Conservation (phyloP, 2,797 vertebrate species). For the Coregonus sp. region DNA sequence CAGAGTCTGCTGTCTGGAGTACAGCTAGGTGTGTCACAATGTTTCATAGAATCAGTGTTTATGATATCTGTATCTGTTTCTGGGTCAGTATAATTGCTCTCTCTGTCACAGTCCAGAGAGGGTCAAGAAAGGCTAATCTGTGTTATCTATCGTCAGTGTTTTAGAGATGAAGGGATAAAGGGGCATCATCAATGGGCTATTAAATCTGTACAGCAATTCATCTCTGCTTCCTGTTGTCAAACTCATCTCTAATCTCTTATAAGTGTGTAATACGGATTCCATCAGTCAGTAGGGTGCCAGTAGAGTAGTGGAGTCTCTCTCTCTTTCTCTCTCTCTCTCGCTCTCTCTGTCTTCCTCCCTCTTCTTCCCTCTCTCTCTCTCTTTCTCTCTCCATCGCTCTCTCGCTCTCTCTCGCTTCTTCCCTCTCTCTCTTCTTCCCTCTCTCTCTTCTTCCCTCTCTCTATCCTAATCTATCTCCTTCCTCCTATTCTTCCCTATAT, state of each 20-base stretch:
- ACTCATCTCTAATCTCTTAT: conserved; percentile 16
- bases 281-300: not conserved
- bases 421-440: no score
- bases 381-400: no score
- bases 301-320: conserved; percentile 3
- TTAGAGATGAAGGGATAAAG: no score
- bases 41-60: conserved; percentile 31
- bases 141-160: no score
- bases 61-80: conserved; percentile 4
- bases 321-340: conserved; percentile 24
- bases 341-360: not conserved
- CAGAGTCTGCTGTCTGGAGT: conserved; percentile 22
- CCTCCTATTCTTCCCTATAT: no score
- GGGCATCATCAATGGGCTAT: conserved; percentile 24
- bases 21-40: conserved; percentile 13
- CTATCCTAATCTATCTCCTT: no score
- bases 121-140: no score
- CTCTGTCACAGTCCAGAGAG: no score
- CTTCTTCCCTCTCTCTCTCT: no score
- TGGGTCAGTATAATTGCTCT: no score
- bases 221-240: conserved; percentile 23
- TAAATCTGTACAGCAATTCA: conserved; percentile 28
- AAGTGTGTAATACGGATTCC: conserved; percentile 36
- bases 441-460: no score
- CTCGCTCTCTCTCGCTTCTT: no score